These are phyloP conservation scores for Willisornis vidua DNA, from an alignment of 2,113 vertebrate species.

Conservation along the genomic window DNA sequence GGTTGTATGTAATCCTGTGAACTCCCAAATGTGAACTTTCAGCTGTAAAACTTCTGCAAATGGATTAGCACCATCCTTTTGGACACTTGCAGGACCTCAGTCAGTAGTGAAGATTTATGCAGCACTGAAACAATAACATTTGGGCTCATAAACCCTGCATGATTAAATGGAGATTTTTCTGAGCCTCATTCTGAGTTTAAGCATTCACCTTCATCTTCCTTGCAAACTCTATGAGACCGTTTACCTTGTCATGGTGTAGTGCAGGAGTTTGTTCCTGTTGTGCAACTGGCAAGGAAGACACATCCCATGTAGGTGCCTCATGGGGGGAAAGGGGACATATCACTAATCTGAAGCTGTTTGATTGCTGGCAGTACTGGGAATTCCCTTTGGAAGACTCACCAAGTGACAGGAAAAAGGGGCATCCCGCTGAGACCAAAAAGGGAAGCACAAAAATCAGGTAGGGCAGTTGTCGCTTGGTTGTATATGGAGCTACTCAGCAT, in stretches of 20 bases:
- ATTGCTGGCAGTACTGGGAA: background rate
- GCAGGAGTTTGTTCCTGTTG: background rate
- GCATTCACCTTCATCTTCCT: background rate
- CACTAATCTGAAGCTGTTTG: background rate
- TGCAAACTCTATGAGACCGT: background rate
- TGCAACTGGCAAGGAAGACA: background rate
- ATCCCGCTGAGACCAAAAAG: background rate
- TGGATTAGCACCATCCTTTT: background rate
- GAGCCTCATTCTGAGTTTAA: background rate
- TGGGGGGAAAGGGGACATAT: background rate
- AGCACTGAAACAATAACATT: background rate
- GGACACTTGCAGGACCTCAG: background rate
- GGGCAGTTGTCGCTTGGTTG: accelerated
- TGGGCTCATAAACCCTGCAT: background rate
- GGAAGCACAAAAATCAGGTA: background rate
- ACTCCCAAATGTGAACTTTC: background rate
- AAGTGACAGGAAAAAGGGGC: background rate
- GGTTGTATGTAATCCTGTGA: background rate
- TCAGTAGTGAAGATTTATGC: background rate
- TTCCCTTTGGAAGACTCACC: background rate
- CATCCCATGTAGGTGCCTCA: background rate
- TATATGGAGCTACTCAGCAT: background rate
- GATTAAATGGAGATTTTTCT: background rate
- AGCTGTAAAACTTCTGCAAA: background rate
- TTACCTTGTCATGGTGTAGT: background rate